Conservation (phyloP, 2,888 invertebrate species). For the Dugesia japonica region DNA sequence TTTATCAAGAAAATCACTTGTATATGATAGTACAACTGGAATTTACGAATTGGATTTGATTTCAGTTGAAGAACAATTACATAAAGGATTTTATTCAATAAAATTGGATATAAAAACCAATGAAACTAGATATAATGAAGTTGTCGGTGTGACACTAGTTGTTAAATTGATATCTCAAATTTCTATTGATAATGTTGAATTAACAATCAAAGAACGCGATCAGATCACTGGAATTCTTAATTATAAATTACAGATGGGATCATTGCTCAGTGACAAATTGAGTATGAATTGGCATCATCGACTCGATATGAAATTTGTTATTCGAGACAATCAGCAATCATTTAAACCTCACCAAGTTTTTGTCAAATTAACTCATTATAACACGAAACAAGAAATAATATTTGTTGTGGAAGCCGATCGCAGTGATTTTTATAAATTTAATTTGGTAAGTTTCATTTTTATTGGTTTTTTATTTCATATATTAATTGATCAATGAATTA, state of each 20-base stretch:
- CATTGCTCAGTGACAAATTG: too few species aligned
- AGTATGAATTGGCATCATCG: too few species aligned
- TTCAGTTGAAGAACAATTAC: conserved; percentile 56
- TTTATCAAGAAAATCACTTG: too few species aligned
- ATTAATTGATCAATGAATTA: too few species aligned
- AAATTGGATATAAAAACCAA: conserved; percentile 55
- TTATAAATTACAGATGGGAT: background rate
- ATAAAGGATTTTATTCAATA: conserved; percentile 69
- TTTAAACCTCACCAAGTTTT: conserved; percentile 39
- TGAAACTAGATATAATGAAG: background rate
- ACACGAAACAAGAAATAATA: conserved; percentile 64
- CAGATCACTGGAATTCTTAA: conserved; percentile 48
- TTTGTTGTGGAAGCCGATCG: conserved; percentile 76
- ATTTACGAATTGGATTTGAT: conserved; percentile 63
- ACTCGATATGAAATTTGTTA: too few species aligned
- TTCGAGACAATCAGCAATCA: too few species aligned
- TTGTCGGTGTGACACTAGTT: conserved; percentile 36
- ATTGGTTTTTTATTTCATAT: too few species aligned
- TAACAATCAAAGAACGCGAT: conserved; percentile 75
- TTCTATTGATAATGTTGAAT: conserved; percentile 60
- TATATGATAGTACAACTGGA: background rate
- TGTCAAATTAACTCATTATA: conserved; percentile 50
- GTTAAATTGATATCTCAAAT: conserved; percentile 47
- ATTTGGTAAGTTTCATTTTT: conserved; percentile 63
- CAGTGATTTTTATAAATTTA: conserved; percentile 60